These are phyloP conservation scores for Bucorvus abyssinicus DNA, from an alignment of 2,797 vertebrate genomes.

Conservation along the genomic window DNA sequence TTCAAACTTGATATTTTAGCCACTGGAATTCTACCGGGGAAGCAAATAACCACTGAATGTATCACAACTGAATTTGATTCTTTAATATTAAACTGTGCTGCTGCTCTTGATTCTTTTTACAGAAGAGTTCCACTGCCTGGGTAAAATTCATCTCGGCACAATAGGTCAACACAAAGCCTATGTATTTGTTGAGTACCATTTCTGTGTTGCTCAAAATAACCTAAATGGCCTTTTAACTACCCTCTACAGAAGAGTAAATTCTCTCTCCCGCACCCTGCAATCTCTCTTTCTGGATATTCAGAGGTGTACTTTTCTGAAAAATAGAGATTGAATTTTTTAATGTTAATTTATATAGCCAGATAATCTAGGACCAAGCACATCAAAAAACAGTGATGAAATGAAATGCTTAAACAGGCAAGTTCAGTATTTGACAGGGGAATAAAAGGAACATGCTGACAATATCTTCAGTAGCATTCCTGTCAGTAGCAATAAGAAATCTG, in stretches of 20 bases:
- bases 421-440: background rate
- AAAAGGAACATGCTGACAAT: background rate
- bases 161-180: background rate
- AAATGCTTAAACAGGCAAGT: background rate
- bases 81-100: background rate
- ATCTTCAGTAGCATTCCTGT: background rate
- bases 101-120: background rate
- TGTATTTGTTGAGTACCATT: background rate
- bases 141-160: background rate
- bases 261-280: accelerated
- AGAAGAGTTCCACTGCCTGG: background rate
- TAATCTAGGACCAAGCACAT: background rate
- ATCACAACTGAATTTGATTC: background rate
- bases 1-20: background rate
- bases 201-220: background rate
- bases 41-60: background rate
- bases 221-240: background rate
- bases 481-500: background rate
- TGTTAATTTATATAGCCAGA: background rate
- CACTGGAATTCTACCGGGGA: background rate
- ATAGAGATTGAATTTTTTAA: background rate
- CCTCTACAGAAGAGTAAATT: background rate
- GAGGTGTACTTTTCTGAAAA: background rate
- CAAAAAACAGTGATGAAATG: background rate
- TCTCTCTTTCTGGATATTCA: background rate